Percentiles rank a stretch among this genome's conserved stretches.
These are phyloP conservation scores for Dilophus febrilis DNA, from an alignment of 2,888 invertebrate genomes.

Conservation along the genomic window DNA sequence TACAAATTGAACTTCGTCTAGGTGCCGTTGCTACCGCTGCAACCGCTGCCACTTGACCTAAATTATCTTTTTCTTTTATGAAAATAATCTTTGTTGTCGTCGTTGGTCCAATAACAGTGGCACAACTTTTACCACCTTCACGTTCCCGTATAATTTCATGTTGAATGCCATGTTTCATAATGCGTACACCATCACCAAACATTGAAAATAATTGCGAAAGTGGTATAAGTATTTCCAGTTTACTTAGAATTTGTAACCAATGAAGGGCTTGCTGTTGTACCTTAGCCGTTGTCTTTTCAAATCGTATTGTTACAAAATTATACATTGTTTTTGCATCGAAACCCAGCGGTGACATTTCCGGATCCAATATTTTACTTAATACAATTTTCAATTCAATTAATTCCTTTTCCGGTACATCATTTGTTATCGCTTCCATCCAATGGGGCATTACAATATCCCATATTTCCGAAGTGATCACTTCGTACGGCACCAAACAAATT, in stretches of 20 bases:
- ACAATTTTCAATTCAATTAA: constrained; percentile 67
- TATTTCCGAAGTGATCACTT: constrained; percentile 86
- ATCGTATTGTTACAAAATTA: constrained; percentile 76
- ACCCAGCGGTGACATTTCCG: constrained; percentile 86
- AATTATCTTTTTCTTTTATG: constrained; percentile 24
- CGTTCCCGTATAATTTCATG: constrained; percentile 29
- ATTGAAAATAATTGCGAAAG: constrained; percentile 72
- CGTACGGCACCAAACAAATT: constrained; percentile 93
- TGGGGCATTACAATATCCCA: constrained; percentile 99
- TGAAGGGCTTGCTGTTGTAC: constrained; percentile 76
- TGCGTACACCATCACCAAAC: constrained; percentile 72
- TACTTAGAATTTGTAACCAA: constrained; percentile 76
- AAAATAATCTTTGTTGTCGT: constrained; percentile 14
- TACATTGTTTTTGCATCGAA: constrained; percentile 92
- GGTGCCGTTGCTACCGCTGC: constrained; percentile 26
- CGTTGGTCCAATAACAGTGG: too few species aligned
- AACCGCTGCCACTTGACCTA: too few species aligned
- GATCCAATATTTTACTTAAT: constrained; percentile 85
- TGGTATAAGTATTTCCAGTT: constrained; percentile 79
- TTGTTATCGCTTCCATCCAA: constrained; percentile 96
- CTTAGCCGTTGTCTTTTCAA: constrained; percentile 60
- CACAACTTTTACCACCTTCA: constrained; percentile 15
- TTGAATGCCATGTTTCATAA: constrained; percentile 42
- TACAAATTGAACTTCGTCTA: constrained; percentile 38
- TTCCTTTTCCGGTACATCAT: constrained; percentile 80